Conservation (phyloP, 2,797 vertebrate genomes). For the Tapirus indicus region DNA sequence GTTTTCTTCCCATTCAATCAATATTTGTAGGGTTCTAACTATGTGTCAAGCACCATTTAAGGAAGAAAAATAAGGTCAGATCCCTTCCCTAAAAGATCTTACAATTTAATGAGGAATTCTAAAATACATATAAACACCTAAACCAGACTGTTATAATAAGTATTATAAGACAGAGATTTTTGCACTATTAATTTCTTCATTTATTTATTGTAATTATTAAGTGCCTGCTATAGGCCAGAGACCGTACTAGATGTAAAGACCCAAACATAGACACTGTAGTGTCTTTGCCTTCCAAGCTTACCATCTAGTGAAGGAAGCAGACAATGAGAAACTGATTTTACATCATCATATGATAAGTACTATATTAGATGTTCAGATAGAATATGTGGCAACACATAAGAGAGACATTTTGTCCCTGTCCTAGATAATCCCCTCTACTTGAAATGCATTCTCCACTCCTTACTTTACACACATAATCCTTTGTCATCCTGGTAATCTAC, state of each 20-base stretch:
- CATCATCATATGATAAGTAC: not conserved
- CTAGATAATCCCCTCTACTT: not conserved
- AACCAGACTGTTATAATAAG: not conserved
- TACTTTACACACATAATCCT: not conserved
- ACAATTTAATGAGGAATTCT: not conserved
- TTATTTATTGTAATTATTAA: not conserved
- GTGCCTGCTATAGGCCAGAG: not conserved
- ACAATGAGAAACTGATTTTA: not conserved
- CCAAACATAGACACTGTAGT: not conserved
- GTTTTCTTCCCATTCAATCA: not conserved
- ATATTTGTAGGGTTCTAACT: not conserved
- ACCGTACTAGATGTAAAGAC: not conserved
- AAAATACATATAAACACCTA: not conserved
- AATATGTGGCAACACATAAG: not conserved
- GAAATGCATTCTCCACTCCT: not conserved
- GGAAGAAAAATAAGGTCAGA: not conserved
- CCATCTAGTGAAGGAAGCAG: not conserved
- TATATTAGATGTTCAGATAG: not conserved
- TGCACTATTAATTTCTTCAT: not conserved
- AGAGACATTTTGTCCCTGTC: not conserved
- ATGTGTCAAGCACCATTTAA: not conserved
- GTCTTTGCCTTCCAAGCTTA: not conserved
- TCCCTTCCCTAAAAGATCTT: not conserved
- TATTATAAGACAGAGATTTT: not conserved
- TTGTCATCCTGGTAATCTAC: not conserved